Conservation (phyloP, 2,113 vertebrate genomes). For the Lynx canadensis region DNA sequence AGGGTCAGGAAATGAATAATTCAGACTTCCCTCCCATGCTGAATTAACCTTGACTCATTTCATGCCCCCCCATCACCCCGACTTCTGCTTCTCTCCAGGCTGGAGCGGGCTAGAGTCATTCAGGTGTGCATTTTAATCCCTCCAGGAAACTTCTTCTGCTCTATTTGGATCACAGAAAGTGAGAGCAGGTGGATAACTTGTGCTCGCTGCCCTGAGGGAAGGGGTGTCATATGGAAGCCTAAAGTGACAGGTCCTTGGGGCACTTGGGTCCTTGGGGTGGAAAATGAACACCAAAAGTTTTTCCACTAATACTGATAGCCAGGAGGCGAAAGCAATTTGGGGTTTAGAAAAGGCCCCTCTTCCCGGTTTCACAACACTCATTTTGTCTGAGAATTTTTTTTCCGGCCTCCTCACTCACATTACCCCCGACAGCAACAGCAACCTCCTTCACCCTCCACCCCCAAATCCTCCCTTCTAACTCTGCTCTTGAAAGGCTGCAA, state of each 20-base stretch:
- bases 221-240: background rate
- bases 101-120: slow-evolving; percentile 23
- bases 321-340: background rate
- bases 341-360: slow-evolving; percentile 12
- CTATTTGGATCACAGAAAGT: slow-evolving; percentile 62
- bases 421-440: background rate
- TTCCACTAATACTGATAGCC: background rate
- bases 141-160: slow-evolving; percentile 62
- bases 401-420: background rate
- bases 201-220: background rate
- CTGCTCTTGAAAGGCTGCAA: background rate
- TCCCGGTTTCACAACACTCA: background rate
- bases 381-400: background rate
- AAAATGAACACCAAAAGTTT: slow-evolving; percentile 17
- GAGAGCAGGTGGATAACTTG: background rate
- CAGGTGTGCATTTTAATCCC: slow-evolving; percentile 67
- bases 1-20: slow-evolving; percentile 80
- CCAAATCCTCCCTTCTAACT: background rate
- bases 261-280: background rate
- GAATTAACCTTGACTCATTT: slow-evolving; percentile 77
- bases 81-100: slow-evolving; percentile 41
- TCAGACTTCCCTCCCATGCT: slow-evolving; percentile 63
- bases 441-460: background rate
- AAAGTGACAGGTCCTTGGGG: background rate
- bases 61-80: slow-evolving; percentile 53